phyloP scores from a whole-genome alignment of 2,113 vertebrate genomes.

The Hemibagrus wyckioides region DNA sequence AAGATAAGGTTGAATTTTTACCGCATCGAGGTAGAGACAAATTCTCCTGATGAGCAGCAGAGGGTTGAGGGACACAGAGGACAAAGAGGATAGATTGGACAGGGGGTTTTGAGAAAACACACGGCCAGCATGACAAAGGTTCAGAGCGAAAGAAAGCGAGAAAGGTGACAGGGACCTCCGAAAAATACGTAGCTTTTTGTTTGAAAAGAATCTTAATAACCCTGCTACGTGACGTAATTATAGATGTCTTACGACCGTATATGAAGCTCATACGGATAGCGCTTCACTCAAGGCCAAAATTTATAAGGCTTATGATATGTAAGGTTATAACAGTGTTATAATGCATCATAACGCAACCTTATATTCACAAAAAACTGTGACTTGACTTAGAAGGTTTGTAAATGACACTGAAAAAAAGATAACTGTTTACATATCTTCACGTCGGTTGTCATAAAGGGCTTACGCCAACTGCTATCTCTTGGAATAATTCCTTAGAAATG shows the following conservation, averaged over 20 bases:
- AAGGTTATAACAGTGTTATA: background rate
- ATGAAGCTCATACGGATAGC: background rate
- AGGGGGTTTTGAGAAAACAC: constrained; percentile 7
- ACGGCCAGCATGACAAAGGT: background rate
- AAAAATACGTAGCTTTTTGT: background rate
- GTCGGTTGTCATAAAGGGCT: background rate
- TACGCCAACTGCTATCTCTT: background rate
- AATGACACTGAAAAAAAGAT: background rate
- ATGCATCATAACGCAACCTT: background rate
- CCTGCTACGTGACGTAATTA: background rate
- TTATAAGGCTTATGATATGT: background rate
- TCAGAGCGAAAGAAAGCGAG: background rate
- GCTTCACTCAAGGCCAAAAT: background rate
- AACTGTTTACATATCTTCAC: background rate
- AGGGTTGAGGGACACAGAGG: background rate
- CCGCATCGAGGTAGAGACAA: background rate
- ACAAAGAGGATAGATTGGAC: constrained; percentile 8
- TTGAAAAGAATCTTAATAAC: background rate
- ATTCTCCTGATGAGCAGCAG: background rate
- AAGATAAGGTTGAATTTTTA: constrained; percentile 1
- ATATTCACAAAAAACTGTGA: background rate
- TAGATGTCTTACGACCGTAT: background rate
- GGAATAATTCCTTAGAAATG: background rate
- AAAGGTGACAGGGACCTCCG: background rate
- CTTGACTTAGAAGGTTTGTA: background rate